Conservation (phyloP, 2,113 vertebrate genomes). For the Pollachius pollachius region DNA sequence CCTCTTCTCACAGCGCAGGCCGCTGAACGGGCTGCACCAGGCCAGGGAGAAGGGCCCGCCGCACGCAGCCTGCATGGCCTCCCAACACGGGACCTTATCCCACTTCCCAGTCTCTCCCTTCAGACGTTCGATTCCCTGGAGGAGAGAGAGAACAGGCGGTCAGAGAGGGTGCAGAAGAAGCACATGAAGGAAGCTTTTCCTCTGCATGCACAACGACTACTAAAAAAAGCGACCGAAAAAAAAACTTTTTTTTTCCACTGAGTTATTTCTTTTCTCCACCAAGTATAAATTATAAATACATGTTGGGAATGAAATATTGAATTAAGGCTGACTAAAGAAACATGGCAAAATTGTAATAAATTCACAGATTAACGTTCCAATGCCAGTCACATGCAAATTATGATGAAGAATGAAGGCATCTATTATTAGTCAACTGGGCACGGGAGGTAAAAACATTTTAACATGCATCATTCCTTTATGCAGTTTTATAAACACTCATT, state of each 20-base stretch:
- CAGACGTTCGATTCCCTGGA: slow-evolving; percentile 91
- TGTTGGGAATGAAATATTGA: neutral
- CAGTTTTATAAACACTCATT: neutral
- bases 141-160: slow-evolving; percentile 1
- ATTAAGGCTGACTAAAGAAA: slow-evolving; percentile 26
- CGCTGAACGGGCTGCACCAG: slow-evolving; percentile 88
- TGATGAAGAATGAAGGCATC: neutral
- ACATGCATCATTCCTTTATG: slow-evolving; percentile 11
- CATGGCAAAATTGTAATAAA: slow-evolving; percentile 2
- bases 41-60: slow-evolving; percentile 80
- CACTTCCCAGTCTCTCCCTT: slow-evolving; percentile 84
- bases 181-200: too few species aligned
- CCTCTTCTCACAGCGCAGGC: slow-evolving; percentile 59
- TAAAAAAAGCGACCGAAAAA: neutral
- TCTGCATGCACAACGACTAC: too few species aligned
- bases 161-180: too few species aligned
- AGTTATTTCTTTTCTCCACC: neutral
- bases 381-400: slow-evolving; percentile 17
- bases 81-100: slow-evolving; percentile 77
- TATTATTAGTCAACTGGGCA: neutral
- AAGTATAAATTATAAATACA: neutral
- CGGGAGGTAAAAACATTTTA: slow-evolving; percentile 10
- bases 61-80: slow-evolving; percentile 78
- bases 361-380: neutral
- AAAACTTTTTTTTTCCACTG: too few species aligned